A percentile compares a stretch with the other conserved stretches of the same genome.
These are phyloP conservation scores for Seira musarum DNA, from an alignment of 2,888 invertebrate species.

Conservation along the genomic window DNA sequence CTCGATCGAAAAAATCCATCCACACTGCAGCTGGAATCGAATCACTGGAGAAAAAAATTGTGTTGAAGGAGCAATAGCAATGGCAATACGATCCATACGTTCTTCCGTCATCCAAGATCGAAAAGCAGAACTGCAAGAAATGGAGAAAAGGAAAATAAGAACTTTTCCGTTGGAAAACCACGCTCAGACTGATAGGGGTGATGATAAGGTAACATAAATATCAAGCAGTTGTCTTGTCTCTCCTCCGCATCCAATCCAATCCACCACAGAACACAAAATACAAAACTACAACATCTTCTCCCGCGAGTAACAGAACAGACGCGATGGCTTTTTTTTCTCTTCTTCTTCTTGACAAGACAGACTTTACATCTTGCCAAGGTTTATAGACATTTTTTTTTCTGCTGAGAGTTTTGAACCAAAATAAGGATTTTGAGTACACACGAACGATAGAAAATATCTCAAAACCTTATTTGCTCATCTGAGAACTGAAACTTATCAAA, in stretches of 20 bases:
- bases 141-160: slow-evolving; percentile 3
- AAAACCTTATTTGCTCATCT: too few relatives aligned
- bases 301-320: too few relatives aligned
- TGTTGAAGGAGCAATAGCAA: slow-evolving; percentile 4
- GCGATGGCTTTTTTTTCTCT: too few relatives aligned
- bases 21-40: slow-evolving; percentile 14
- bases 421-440: too few relatives aligned
- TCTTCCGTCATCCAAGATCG: background rate
- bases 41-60: slow-evolving; percentile 12
- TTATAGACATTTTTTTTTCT: too few relatives aligned
- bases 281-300: slow-evolving; percentile 17
- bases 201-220: slow-evolving; percentile 34
- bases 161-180: background rate
- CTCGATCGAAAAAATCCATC: slow-evolving; percentile 7
- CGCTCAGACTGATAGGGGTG: slow-evolving; percentile 1
- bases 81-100: background rate
- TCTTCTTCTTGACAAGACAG: too few relatives aligned
- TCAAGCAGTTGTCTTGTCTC: slow-evolving; percentile 19
- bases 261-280: background rate
- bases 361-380: too few relatives aligned
- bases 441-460: too few relatives aligned
- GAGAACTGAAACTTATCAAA: too few relatives aligned
- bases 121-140: slow-evolving; percentile 37
- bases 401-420: too few relatives aligned
- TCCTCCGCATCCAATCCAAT: background rate